Conservation (phyloP, 2,113 vertebrate species). For the Pycnonotus jocosus region DNA sequence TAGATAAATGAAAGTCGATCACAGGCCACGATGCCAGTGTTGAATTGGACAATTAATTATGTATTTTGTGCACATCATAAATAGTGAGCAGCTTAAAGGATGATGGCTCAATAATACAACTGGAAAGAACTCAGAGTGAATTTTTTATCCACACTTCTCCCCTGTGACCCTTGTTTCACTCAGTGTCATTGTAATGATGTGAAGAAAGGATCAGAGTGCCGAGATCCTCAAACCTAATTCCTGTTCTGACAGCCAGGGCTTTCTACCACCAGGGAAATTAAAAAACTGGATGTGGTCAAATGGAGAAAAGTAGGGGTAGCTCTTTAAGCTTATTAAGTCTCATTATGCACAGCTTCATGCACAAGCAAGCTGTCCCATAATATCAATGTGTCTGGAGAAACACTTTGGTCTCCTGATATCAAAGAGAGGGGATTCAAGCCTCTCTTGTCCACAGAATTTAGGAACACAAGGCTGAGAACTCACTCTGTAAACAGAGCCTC, state of each 20-base stretch:
- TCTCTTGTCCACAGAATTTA: neutral
- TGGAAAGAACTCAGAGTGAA: neutral
- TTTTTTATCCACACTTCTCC: slow-evolving; percentile 4
- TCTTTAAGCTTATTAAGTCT: slow-evolving; percentile 5
- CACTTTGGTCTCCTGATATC: neutral
- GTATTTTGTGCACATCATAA: slow-evolving; percentile 44
- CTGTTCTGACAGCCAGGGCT: neutral
- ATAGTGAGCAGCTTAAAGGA: slow-evolving; percentile 1
- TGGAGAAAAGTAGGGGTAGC: neutral
- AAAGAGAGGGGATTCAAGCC: neutral
- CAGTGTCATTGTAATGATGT: neutral
- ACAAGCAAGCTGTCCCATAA: neutral
- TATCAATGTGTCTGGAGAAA: neutral
- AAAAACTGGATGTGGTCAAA: neutral
- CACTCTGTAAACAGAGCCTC: neutral
- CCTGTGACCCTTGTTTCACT: neutral
- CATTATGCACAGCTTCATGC: neutral
- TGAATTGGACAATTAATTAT: slow-evolving; percentile 44
- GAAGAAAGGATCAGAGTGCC: neutral
- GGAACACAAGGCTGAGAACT: neutral
- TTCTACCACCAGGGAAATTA: neutral
- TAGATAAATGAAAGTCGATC: slow-evolving; percentile 33
- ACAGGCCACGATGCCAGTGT: slow-evolving; percentile 13
- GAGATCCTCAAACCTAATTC: neutral
- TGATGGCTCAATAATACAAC: slow-evolving; percentile 31